Evolutionary conservation across 2,888 invertebrate genomes (phyloP).

Genomic region (Ophion obscuratus): DNA sequence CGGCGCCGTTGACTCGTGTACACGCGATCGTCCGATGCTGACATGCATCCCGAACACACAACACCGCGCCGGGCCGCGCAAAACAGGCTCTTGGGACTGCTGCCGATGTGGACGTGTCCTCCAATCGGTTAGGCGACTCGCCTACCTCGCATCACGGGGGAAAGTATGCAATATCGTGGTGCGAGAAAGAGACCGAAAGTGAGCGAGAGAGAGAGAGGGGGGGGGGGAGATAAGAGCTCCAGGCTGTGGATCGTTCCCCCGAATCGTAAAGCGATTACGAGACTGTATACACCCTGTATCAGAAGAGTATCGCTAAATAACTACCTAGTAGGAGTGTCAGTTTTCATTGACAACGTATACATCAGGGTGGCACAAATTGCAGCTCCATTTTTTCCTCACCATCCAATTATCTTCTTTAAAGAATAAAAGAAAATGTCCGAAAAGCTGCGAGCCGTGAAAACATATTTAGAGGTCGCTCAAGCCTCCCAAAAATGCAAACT

Average conservation of each 20-base stretch:
- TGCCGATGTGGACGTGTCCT: constrained; percentile 36
- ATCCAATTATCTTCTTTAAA: no score
- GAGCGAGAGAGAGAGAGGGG: constrained; percentile 2
- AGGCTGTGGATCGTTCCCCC: constrained; percentile 65
- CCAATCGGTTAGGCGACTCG: constrained; percentile 61
- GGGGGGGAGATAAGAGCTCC: constrained; percentile 61
- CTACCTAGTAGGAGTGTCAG: constrained; percentile 45
- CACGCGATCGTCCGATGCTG: constrained; percentile 42
- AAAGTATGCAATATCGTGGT: constrained; percentile 57
- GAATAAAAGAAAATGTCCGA: no score
- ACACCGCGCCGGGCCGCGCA: constrained; percentile 29
- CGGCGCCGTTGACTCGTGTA: not conserved
- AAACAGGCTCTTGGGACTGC: constrained; percentile 14
- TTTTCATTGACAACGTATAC: constrained; percentile 53
- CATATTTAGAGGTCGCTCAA: no score
- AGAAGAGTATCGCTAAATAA: constrained; percentile 38
- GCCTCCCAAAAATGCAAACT: no score
- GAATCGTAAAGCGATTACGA: constrained; percentile 78
- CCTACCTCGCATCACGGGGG: constrained; percentile 60
- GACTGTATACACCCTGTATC: constrained; percentile 42
- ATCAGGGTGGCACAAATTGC: not conserved
- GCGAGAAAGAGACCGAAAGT: constrained; percentile 16
- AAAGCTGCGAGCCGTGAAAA: not conserved
- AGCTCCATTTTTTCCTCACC: no score
- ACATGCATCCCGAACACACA: constrained; percentile 46